Percentiles rank a stretch among this genome's conserved stretches.
Evolutionary conservation across 2,888 invertebrate species (phyloP).

Genomic region (Petrolisthes cinctipes): DNA sequence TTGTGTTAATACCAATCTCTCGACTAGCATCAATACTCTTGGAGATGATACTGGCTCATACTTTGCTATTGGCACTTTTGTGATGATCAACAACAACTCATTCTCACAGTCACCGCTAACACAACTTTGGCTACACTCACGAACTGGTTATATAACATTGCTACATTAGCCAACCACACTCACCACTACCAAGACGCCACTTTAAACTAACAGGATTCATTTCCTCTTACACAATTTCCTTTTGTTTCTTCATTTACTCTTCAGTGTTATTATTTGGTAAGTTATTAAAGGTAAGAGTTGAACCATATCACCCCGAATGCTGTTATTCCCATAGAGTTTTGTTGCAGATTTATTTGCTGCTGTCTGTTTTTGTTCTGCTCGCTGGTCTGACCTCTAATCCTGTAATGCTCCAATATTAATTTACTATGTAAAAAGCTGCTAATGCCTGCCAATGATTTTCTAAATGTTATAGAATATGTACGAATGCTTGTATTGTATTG

Average conservation of each 20-base stretch:
- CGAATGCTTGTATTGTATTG: slow-evolving; percentile 24
- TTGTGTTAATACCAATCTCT: too few species aligned
- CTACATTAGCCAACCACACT: slow-evolving; percentile 34
- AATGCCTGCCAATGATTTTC: slow-evolving; percentile 35
- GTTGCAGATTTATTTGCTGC: slow-evolving; percentile 26
- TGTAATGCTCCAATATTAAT: slow-evolving; percentile 5
- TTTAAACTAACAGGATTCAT: slow-evolving; percentile 49
- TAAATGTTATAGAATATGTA: slow-evolving; percentile 29
- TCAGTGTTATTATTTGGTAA: slow-evolving; percentile 61
- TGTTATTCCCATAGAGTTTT: slow-evolving; percentile 10
- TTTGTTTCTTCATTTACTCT: slow-evolving; percentile 53
- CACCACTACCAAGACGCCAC: slow-evolving; percentile 42
- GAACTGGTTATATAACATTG: slow-evolving; percentile 40
- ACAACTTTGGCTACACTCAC: slow-evolving; percentile 52
- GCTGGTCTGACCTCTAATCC: slow-evolving; percentile 12
- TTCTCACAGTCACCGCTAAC: slow-evolving; percentile 34
- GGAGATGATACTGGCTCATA: too few species aligned
- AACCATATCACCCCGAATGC: slow-evolving; percentile 29
- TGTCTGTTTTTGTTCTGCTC: slow-evolving; percentile 27
- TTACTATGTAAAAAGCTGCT: slow-evolving; percentile 36
- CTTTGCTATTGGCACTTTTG: too few species aligned
- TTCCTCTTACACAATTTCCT: slow-evolving; percentile 27
- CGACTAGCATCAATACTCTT: too few species aligned
- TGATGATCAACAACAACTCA: not conserved
- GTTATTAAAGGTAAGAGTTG: slow-evolving; percentile 55